A percentile compares a stretch with the other conserved stretches of the same genome.
phyloP scores from a whole-genome alignment of 2,888 invertebrate species.

The Lymantria dispar region DNA sequence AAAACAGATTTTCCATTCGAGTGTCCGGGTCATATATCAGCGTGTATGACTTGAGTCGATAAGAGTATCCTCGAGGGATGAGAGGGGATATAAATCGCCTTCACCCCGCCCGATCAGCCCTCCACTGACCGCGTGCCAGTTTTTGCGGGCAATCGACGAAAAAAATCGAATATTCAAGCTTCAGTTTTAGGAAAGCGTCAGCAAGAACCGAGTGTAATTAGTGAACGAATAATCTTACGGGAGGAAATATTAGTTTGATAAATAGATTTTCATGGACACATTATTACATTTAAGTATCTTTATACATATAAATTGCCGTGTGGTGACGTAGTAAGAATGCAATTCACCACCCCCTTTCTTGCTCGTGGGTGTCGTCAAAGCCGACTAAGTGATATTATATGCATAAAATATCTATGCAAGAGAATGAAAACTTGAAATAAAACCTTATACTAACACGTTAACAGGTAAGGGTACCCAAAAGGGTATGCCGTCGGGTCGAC shows the following conservation, averaged over 20 bases:
- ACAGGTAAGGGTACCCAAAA: too few species aligned
- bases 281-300: too few species aligned
- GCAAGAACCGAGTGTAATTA: slow-evolving; percentile 28
- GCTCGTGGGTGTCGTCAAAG: too few species aligned
- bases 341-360: too few species aligned
- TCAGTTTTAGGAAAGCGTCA: slow-evolving; percentile 19
- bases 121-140: slow-evolving; percentile 33
- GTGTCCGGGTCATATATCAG: slow-evolving; percentile 47
- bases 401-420: too few species aligned
- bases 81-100: slow-evolving; percentile 51
- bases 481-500: too few species aligned
- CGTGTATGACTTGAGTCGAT: slow-evolving; percentile 53
- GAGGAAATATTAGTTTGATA: neutral
- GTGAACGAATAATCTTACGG: neutral
- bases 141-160: slow-evolving; percentile 33
- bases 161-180: slow-evolving; percentile 27
- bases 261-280: neutral
- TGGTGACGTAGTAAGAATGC: too few species aligned
- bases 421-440: too few species aligned
- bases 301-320: too few species aligned
- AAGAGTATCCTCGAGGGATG: slow-evolving; percentile 52
- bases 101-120: slow-evolving; percentile 15
- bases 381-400: too few species aligned
- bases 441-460: too few species aligned
- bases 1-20: slow-evolving; percentile 41